Conservation (phyloP, 2,113 vertebrate species). For the Azemiops feae region DNA sequence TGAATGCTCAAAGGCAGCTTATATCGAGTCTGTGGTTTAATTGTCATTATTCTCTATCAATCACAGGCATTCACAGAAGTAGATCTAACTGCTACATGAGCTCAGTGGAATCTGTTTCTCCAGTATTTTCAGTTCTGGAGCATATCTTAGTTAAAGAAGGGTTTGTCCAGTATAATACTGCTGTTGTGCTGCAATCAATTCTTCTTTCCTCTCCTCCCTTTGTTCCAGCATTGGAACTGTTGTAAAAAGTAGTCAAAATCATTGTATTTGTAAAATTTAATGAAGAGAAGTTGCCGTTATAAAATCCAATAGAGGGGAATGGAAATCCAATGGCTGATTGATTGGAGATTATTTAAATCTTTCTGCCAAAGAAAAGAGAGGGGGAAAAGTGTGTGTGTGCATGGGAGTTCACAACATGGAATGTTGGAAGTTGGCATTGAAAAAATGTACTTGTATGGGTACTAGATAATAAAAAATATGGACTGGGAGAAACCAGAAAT, state of each 20-base stretch:
- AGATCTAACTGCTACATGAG: neutral
- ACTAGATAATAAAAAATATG: neutral
- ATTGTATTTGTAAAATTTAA: neutral
- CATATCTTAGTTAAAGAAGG: neutral
- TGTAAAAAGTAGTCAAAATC: neutral
- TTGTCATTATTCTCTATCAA: neutral
- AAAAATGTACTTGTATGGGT: neutral
- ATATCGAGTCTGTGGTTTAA: neutral
- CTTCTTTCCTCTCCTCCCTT: neutral
- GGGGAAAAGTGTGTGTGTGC: accelerated
- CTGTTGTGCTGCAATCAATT: neutral
- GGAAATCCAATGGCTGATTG: neutral
- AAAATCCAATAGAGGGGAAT: neutral
- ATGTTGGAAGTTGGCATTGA: neutral
- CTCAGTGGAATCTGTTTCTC: neutral
- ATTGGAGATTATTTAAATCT: neutral
- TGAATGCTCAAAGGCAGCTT: neutral
- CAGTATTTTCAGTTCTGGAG: neutral
- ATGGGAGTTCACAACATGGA: neutral
- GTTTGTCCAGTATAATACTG: neutral
- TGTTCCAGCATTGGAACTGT: neutral
- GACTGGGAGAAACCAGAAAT: neutral
- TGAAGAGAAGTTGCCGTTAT: neutral
- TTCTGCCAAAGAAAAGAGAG: neutral
- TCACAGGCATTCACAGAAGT: neutral